A percentile compares a stretch with the other conserved stretches of the same genome.
Evolutionary conservation across 2,888 invertebrate species (phyloP).

Genomic region (Epistrophe grossulariae): DNA sequence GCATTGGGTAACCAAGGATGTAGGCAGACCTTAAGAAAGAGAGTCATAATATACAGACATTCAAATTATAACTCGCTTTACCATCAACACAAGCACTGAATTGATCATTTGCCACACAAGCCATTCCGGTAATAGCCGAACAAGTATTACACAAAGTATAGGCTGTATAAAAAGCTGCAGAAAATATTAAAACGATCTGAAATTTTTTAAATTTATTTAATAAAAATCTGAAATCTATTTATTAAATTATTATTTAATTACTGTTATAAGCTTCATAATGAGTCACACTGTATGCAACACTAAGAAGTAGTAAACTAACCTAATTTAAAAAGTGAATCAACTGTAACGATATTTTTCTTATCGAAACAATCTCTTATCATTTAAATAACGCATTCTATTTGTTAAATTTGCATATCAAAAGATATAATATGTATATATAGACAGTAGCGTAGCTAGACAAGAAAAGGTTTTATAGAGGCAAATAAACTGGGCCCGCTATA

Average conservation of each 20-base stretch:
- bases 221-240: not conserved
- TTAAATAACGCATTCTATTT: not conserved
- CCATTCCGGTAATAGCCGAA: constrained; percentile 18
- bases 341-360: not conserved
- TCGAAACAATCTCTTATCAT: constrained; percentile 11
- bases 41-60: not conserved
- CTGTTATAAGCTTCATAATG: constrained; percentile 2
- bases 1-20: not conserved
- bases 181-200: constrained; percentile 22
- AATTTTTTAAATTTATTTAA: not conserved
- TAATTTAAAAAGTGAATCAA: not conserved
- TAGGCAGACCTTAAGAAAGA: constrained; percentile 28
- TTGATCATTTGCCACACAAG: constrained; percentile 52
- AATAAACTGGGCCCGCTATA: no score
- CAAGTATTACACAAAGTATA: constrained; percentile 52
- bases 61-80: not conserved
- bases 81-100: constrained; percentile 52
- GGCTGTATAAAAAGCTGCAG: not conserved
- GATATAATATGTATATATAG: not conserved
- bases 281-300: not conserved
- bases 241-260: not conserved
- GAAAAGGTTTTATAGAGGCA: no score
- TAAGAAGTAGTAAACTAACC: constrained; percentile 3
- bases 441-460: no score
- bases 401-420: not conserved